Evolutionary conservation across 2,113 vertebrate genomes (phyloP), one percentile per base, ranked within the genome.

Genomic region (Craseonycteris thonglongyai): DNA sequence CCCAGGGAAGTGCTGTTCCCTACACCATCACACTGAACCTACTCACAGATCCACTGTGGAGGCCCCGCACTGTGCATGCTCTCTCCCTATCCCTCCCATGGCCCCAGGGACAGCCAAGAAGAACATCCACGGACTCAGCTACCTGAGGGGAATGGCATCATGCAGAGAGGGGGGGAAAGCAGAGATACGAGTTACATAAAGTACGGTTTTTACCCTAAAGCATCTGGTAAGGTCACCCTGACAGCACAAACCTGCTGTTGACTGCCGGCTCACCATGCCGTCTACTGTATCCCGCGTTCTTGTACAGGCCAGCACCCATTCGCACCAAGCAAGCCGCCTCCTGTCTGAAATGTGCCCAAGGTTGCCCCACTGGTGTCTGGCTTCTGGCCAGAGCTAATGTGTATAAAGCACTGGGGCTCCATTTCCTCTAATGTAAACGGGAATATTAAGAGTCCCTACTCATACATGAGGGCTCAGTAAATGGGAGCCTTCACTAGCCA

Each of bases 21-120:
- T 69, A 2, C 12, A 5, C 26, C 69, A 38, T 18, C 0, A 0
- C 59, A 15, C 13, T 9, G 21, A 56, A 26, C 42, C 3, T 22
- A 5, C 28, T 58, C 19, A 7, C 45, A 54, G n/a, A 40, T 26
- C 47, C 16, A 14, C 2, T 21, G 35, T 13, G 18, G 16, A 4
- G 54, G 40, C 42, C 14, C 30, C 13, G 3, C 65, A 30, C 40
- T 19, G 28, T 1, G 47, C 1, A 1, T 2, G 35, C 82, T 9
- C 49, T 40, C 49, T 40, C 26, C 35, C 49, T n/a, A 68, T 6
- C 28, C 3, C 26, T 85, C 35, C 49, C 1, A 7, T 6, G 38
- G 54, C n/a, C 33, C 40, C 76, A 30, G 26, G 2, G 12, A 38
- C 76, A 49, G 16, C 18, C 49, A 21, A 54, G 35, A 58, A 58